These are phyloP conservation scores for Drosophila meridionalis DNA, from an alignment of 2,888 invertebrate genomes.

Conservation along the genomic window DNA sequence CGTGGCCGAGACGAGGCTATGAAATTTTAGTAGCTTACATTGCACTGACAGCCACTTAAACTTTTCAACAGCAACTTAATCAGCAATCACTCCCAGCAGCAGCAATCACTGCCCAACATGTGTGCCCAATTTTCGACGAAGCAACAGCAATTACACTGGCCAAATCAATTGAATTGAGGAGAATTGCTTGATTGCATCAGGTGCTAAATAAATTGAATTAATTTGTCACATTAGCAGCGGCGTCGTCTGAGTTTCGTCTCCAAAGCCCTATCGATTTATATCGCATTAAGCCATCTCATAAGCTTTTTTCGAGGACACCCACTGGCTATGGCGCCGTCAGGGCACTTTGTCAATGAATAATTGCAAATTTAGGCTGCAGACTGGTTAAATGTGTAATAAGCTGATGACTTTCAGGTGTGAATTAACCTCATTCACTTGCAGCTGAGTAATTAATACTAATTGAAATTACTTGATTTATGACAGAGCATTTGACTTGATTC, in stretches of 20 bases:
- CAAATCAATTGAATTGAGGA: conserved; percentile 7
- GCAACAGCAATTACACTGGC: neutral
- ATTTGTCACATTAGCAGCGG: neutral
- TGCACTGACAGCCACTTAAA: conserved; percentile 72
- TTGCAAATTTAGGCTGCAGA: neutral
- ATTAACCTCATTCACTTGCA: neutral
- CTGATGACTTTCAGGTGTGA: neutral
- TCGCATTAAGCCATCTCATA: neutral
- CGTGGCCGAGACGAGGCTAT: conserved; percentile 39
- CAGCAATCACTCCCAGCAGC: conserved; percentile 58
- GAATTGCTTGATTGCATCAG: conserved; percentile 16
- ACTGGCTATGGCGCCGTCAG: neutral
- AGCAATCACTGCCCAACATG: conserved; percentile 32
- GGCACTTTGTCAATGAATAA: neutral
- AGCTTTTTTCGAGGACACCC: neutral
- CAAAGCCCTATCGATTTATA: neutral
- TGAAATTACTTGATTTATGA: neutral
- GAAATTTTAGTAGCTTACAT: conserved; percentile 72
- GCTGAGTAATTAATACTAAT: neutral
- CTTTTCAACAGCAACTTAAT: conserved; percentile 77
- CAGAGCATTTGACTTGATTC: neutral
- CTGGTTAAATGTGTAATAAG: neutral
- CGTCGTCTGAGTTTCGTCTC: neutral
- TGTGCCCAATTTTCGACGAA: conserved; percentile 10
- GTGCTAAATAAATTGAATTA: conserved; percentile 24